Evolutionary conservation across 2,888 invertebrate species (phyloP).

Genomic region (Mesorhabditis belari): DNA sequence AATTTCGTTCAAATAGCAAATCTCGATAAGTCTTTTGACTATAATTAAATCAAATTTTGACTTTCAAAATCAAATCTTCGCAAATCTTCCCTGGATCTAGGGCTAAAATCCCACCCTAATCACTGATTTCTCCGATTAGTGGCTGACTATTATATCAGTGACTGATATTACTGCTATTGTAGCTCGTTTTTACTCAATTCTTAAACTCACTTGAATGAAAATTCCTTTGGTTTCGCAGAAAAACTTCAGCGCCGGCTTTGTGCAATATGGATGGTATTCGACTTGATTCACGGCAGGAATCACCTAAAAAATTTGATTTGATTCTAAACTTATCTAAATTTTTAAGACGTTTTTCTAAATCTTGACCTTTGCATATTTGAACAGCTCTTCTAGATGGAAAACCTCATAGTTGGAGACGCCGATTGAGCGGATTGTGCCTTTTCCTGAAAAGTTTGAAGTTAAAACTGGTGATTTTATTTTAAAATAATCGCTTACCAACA

Average conservation of each 20-base stretch:
- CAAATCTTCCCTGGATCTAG: too few species aligned
- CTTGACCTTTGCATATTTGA: slow-evolving; percentile 35
- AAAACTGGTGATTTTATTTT: neutral
- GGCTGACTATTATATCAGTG: too few species aligned
- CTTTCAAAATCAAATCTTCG: too few species aligned
- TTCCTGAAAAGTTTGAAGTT: slow-evolving; percentile 14
- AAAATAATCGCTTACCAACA: slow-evolving; percentile 55
- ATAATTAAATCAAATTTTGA: too few species aligned
- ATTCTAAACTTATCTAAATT: neutral
- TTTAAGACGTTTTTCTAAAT: too few species aligned
- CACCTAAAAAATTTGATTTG: neutral
- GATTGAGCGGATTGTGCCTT: slow-evolving; percentile 62
- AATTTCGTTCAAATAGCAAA: too few species aligned
- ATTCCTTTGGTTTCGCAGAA: slow-evolving; percentile 52
- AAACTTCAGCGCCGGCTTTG: slow-evolving; percentile 42
- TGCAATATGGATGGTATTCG: slow-evolving; percentile 55
- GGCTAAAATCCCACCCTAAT: too few species aligned
- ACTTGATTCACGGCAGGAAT: slow-evolving; percentile 48
- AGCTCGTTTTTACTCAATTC: too few species aligned
- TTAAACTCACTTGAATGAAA: slow-evolving; percentile 38
- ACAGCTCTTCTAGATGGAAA: slow-evolving; percentile 65
- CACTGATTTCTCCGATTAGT: too few species aligned
- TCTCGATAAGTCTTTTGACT: too few species aligned
- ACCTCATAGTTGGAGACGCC: slow-evolving; percentile 75
- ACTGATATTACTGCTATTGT: too few species aligned